Evolutionary conservation across 92 coral and sea anemone genomes (phyloP).

Genomic region (Porites lobata): DNA sequence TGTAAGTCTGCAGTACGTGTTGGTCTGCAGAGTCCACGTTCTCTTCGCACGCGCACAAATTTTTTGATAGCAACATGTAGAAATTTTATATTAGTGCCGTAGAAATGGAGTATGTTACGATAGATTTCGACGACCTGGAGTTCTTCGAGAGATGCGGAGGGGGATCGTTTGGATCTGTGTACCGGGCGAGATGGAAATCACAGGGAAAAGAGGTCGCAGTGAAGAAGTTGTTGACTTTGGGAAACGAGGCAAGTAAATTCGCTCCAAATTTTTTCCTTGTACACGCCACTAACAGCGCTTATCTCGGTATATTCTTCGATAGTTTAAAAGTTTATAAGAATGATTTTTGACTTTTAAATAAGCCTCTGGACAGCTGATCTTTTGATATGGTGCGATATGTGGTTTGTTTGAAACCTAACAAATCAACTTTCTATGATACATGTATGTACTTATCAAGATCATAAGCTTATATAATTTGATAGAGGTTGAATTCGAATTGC

Average conservation of each 20-base stretch:
- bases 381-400: neutral
- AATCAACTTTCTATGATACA: neutral
- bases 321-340: neutral
- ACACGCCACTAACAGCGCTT: no score
- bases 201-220: slow-evolving; percentile 84
- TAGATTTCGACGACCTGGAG: slow-evolving; percentile 80
- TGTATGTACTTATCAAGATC: no score
- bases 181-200: slow-evolving; percentile 80
- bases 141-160: slow-evolving; percentile 88
- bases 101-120: slow-evolving; percentile 71
- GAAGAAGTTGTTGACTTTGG: slow-evolving; percentile 81
- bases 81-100: neutral
- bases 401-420: neutral
- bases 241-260: slow-evolving; percentile 71
- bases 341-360: neutral
- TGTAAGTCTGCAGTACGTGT: neutral
- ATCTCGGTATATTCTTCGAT: neutral
- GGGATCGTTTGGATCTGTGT: slow-evolving; percentile 92
- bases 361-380: neutral
- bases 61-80: slow-evolving; percentile 10
- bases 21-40: no score
- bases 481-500: no score
- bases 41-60: neutral
- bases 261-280: neutral
- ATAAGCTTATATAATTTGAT: no score